phyloP scores from a whole-genome alignment of 2,113 vertebrate species.

The Eudyptes chrysolophus region DNA sequence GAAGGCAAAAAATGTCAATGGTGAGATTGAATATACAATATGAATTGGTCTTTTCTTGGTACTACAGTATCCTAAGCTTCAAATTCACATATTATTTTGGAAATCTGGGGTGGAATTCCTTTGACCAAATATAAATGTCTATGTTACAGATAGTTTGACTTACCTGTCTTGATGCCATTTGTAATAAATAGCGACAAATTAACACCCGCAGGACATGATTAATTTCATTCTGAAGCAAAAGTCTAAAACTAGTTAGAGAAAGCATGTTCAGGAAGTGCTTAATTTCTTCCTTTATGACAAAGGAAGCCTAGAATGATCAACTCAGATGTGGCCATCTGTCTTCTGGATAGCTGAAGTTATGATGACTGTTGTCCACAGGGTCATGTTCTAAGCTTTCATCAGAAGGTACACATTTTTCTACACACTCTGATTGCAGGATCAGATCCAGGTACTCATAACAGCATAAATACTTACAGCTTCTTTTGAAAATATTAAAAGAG shows the following conservation, averaged over 20 bases:
- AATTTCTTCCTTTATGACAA: background rate
- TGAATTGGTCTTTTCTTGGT: background rate
- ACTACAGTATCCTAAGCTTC: background rate
- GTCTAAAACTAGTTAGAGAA: background rate
- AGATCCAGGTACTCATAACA: background rate
- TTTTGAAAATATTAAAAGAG: background rate
- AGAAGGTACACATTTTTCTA: background rate
- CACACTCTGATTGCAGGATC: background rate
- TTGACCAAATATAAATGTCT: background rate
- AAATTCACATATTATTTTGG: background rate
- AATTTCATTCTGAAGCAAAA: background rate
- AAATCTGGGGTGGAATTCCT: background rate
- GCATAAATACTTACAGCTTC: background rate
- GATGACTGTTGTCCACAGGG: background rate
- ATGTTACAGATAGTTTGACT: background rate
- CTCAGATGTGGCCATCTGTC: background rate
- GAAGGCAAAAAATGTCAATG: background rate
- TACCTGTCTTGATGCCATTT: background rate
- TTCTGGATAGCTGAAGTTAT: background rate
- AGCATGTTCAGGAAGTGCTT: background rate
- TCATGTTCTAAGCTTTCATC: background rate
- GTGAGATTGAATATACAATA: background rate
- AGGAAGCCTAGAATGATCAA: background rate
- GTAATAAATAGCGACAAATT: background rate
- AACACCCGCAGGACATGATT: background rate